Percentiles rank a stretch among this genome's conserved stretches.
Conservation (phyloP, 2,888 invertebrate genomes). For the Callyntrura sp. region DNA sequence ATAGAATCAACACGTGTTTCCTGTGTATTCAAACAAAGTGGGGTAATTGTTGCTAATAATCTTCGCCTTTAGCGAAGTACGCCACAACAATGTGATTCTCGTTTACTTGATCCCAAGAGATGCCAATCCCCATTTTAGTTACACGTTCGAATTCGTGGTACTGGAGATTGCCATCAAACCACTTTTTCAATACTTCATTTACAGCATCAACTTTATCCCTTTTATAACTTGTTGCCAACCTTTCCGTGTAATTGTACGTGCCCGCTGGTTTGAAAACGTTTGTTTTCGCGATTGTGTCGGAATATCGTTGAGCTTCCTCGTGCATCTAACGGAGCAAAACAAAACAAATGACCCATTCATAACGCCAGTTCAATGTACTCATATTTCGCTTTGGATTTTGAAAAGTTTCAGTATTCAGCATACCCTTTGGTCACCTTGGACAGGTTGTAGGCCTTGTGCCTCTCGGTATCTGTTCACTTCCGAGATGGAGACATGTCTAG, state of each 20-base stretch:
- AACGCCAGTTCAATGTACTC: too few species aligned
- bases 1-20: not conserved
- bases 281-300: constrained; percentile 20
- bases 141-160: constrained; percentile 51
- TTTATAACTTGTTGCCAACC: constrained; percentile 49
- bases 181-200: constrained; percentile 48
- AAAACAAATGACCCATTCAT: not conserved
- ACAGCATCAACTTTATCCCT: constrained; percentile 54
- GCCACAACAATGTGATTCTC: constrained; percentile 27
- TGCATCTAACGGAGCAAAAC: constrained; percentile 22
- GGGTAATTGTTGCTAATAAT: not conserved
- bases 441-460: constrained; percentile 2
- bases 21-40: not conserved
- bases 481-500: not conserved
- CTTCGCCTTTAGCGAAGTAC: constrained; percentile 35
- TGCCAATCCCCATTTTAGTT: constrained; percentile 45
- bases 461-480: constrained; percentile 17
- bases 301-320: constrained; percentile 36
- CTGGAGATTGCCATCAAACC: constrained; percentile 54
- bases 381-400: too few species aligned
- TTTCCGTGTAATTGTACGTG: constrained; percentile 46
- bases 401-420: not conserved
- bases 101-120: constrained; percentile 18
- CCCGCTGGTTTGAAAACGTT: constrained; percentile 28
- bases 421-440: not conserved